Evolutionary conservation across 1,140 invertebrate species (phyloP).

Genomic region (Polyergus mexicanus): DNA sequence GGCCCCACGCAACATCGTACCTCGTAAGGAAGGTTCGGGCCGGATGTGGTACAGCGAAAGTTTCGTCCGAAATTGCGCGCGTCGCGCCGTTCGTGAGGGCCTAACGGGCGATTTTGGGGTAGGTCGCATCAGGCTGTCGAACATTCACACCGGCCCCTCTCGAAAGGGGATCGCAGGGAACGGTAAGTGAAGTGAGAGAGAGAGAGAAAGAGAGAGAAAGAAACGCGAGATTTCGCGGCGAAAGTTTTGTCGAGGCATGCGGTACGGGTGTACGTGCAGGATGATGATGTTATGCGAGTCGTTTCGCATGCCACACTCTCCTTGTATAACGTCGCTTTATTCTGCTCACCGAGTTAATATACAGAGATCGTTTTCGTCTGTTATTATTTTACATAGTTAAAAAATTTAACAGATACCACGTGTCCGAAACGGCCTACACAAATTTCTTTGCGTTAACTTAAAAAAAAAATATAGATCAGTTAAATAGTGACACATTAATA

Average conservation of each 20-base stretch:
- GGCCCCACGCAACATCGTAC: conserved; percentile 75
- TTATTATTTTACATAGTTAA: neutral
- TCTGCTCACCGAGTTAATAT: conserved; percentile 25
- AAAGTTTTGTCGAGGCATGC: conserved; percentile 71
- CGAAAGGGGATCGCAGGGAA: neutral
- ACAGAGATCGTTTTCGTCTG: conserved; percentile 5
- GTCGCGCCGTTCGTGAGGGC: conserved; percentile 65
- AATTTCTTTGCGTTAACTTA: too few species aligned
- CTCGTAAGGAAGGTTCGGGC: conserved; percentile 85
- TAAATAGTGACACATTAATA: too few species aligned
- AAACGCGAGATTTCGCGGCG: conserved; percentile 61
- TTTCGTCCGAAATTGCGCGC: conserved; percentile 78
- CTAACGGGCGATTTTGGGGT: conserved; percentile 83
- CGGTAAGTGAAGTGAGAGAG: neutral
- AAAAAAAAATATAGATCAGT: too few species aligned
- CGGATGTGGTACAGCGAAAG: conserved; percentile 76
- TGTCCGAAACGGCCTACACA: too few species aligned
- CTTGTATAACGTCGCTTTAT: conserved; percentile 20
- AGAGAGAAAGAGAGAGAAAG: conserved; percentile 43
- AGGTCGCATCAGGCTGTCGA: conserved; percentile 76
- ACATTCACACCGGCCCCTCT: conserved; percentile 11
- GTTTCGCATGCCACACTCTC: conserved; percentile 33
- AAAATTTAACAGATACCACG: too few species aligned
- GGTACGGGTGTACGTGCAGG: conserved; percentile 48
- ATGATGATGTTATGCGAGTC: conserved; percentile 64